Percentiles rank a stretch among this genome's conserved stretches.
Conservation (phyloP, 1,140 invertebrate genomes). For the Glossosoma conforme region DNA sequence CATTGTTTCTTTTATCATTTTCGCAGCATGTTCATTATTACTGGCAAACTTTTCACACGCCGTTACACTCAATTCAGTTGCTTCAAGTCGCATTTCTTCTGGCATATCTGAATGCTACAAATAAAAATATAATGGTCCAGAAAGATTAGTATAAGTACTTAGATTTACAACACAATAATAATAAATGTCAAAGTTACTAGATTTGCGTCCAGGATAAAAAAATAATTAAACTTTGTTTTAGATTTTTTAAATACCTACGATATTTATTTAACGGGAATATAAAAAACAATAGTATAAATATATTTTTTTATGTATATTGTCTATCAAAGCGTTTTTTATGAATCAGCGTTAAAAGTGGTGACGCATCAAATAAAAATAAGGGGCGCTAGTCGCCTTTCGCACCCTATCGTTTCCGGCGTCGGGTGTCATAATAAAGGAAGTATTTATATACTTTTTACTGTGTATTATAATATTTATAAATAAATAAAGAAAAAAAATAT, state of each 20-base stretch:
- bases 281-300: not conserved
- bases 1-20: constrained; percentile 88
- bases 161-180: constrained; percentile 2
- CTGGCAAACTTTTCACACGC: constrained; percentile 85
- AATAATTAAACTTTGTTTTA: not conserved
- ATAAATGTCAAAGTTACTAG: not conserved
- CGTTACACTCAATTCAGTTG: constrained; percentile 83
- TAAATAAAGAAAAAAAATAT: too few species aligned
- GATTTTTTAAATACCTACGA: not conserved
- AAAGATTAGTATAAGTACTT: constrained; percentile 4
- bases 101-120: constrained; percentile 80
- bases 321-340: too few species aligned
- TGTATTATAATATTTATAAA: too few species aligned
- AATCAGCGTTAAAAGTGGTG: too few species aligned
- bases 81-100: constrained; percentile 85
- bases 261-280: not conserved
- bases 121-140: constrained; percentile 15
- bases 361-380: too few species aligned
- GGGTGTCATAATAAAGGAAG: too few species aligned
- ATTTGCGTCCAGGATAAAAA: not conserved
- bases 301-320: too few species aligned
- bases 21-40: constrained; percentile 71
- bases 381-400: too few species aligned
- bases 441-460: too few species aligned
- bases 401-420: too few species aligned